Conservation (phyloP, 2,797 vertebrate genomes). For the Moxostoma hubbsi region DNA sequence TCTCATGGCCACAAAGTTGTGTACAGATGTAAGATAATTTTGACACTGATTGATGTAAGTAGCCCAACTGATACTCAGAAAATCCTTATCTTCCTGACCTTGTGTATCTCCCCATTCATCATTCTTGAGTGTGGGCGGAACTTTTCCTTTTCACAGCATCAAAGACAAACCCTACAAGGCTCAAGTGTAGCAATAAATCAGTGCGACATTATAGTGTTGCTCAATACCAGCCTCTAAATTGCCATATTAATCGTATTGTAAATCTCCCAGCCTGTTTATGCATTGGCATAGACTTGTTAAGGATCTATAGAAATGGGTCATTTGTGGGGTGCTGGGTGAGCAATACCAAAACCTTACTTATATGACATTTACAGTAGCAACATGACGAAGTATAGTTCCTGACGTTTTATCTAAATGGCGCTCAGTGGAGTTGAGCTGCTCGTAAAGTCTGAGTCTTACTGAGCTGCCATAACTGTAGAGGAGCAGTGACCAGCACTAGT, state of each 20-base stretch:
- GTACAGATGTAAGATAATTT: too few species aligned
- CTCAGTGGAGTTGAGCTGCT: slow-evolving; percentile 57
- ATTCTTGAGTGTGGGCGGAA: slow-evolving; percentile 10
- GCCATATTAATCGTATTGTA: slow-evolving; percentile 39
- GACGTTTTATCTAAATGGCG: slow-evolving; percentile 20
- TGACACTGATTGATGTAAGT: not conserved
- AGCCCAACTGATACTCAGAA: slow-evolving; percentile 30
- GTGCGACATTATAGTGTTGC: slow-evolving; percentile 30
- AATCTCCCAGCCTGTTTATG: slow-evolving; percentile 34
- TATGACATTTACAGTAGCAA: slow-evolving; percentile 6
- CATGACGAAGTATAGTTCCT: not conserved
- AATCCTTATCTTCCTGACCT: slow-evolving; percentile 35
- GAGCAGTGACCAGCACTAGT: slow-evolving; percentile 55
- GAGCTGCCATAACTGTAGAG: slow-evolving; percentile 56
- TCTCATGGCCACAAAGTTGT: too few species aligned
- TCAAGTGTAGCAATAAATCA: slow-evolving; percentile 39
- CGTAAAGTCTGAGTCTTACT: slow-evolving; percentile 65
- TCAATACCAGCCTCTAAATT: slow-evolving; percentile 20
- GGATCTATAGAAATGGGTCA: slow-evolving; percentile 36
- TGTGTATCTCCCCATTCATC: slow-evolving; percentile 30
- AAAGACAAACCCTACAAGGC: slow-evolving; percentile 29
- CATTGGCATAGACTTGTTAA: slow-evolving; percentile 35
- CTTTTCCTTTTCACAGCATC: slow-evolving; percentile 41
- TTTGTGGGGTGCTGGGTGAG: slow-evolving; percentile 30
- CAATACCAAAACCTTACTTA: not conserved